Percentiles rank a stretch among this genome's conserved stretches.
Conservation (phyloP, 2,888 invertebrate species). For the Omphaloscelis lunosa region DNA sequence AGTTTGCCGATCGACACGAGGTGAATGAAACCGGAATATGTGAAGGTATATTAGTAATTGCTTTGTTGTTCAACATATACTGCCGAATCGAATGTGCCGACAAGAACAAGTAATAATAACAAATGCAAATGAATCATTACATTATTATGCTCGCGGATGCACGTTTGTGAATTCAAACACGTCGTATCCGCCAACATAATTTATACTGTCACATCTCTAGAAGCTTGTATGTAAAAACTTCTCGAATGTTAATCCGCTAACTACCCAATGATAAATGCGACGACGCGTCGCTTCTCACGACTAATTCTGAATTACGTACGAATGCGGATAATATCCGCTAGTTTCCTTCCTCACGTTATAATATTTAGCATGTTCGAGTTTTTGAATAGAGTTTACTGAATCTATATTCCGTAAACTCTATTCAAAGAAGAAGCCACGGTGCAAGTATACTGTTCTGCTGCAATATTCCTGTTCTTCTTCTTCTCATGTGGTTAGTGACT, state of each 20-base stretch:
- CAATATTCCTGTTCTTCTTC: too few species aligned
- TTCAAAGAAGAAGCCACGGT: too few species aligned
- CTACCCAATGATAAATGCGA: slow-evolving; percentile 49
- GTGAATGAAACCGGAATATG: not conserved
- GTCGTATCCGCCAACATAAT: slow-evolving; percentile 3
- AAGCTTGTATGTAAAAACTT: slow-evolving; percentile 46
- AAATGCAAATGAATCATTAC: not conserved
- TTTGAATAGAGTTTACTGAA: not conserved
- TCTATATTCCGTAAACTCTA: too few species aligned
- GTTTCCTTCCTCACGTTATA: not conserved
- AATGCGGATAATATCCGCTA: slow-evolving; percentile 17
- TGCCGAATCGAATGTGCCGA: not conserved
- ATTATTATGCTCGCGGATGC: not conserved
- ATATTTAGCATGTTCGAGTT: not conserved
- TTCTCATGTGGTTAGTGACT: too few species aligned
- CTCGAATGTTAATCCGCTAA: slow-evolving; percentile 36
- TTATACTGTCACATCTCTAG: slow-evolving; percentile 30
- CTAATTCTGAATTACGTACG: slow-evolving; percentile 26
- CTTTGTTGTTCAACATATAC: not conserved
- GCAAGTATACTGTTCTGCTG: not conserved
- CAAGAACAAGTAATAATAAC: not conserved
- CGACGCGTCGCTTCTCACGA: slow-evolving; percentile 32
- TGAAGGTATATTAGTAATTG: not conserved
- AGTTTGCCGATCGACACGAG: not conserved
- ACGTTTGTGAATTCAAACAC: not conserved